Conservation (phyloP, 2,888 invertebrate genomes). For the Embidobia sp. region DNA sequence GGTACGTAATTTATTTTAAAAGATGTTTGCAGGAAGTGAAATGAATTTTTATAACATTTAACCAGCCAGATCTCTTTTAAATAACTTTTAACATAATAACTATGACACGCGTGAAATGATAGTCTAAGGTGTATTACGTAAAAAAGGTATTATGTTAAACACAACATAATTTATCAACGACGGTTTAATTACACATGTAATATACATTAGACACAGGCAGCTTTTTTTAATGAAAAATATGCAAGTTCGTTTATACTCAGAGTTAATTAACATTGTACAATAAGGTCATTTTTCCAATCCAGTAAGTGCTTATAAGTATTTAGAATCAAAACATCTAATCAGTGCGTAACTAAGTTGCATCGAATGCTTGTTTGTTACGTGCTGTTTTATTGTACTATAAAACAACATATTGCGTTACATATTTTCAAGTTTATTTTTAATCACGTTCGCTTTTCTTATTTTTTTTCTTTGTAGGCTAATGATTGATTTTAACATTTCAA, state of each 20-base stretch:
- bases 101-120: slow-evolving; percentile 18
- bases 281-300: slow-evolving; percentile 13
- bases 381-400: not conserved
- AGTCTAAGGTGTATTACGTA: slow-evolving; percentile 15
- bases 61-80: not conserved
- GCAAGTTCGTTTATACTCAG: slow-evolving; percentile 30
- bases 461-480: too few relatives aligned
- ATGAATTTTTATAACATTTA: not conserved
- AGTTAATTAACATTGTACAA: slow-evolving; percentile 41
- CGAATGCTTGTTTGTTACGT: slow-evolving; percentile 1
- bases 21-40: not conserved
- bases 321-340: slow-evolving; percentile 17
- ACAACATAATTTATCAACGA: slow-evolving; percentile 27
- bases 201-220: slow-evolving; percentile 29
- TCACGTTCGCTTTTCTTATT: too few relatives aligned
- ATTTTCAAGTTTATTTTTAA: too few relatives aligned
- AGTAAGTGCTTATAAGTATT: too few relatives aligned
- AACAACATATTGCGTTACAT: not conserved
- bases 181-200: slow-evolving; percentile 38
- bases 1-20: not conserved
- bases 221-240: slow-evolving; percentile 22
- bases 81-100: not conserved
- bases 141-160: slow-evolving; percentile 39
- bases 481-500: too few relatives aligned
- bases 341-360: slow-evolving; percentile 28